Base-by-base conservation (phyloP, 2,797 vertebrate species). In the Masticophis lateralis region DNA sequence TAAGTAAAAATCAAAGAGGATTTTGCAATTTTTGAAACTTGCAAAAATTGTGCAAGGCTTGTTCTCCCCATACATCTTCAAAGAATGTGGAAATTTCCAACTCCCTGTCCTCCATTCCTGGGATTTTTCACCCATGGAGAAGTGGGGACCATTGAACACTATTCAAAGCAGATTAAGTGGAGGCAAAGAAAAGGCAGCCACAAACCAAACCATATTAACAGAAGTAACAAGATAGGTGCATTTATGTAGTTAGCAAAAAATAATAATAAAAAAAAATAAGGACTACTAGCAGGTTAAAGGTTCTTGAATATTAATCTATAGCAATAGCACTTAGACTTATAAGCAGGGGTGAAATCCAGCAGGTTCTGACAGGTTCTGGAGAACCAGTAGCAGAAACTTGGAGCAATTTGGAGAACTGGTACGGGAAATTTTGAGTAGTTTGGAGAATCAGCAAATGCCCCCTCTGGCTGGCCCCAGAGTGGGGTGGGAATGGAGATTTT, bases 231-330 rank as follows among this genome's bases (percentile, higher is more conserved):
- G 88, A 7, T 16, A 0, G 8, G 37, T 66, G 55, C 37, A 57
- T 91, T 59, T 60, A 1, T 91, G 0, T 47, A 89, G 57, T 92
- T 60, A 51, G 74, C 87, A 94, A 90, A 9, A 53, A n/a, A n/a
- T n/a, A n/a, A n/a, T n/a, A n/a, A n/a, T n/a, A n/a, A 10, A 86
- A 95, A 89, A 69, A 28, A 53, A 37, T 57, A 87, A 79, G 9
- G 90, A 13, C 59, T 91, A 86, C 37, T 90, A 20, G 4, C 90
- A 88, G 90, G 43, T 43, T 93, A 93, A 89, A 20, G 53, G 94
- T 91, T 14, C 1, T 87, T 47, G 94, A 94, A 57, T 61, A 88
- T 47, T 96, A 89, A 83, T 96, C 95, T 95, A 95, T 95, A 61
- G 60, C 22, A 57, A 63, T 28, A 63, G 60, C 60, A 27, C 60